Conservation (phyloP, 2,888 invertebrate genomes). For the Cephus spinipes region DNA sequence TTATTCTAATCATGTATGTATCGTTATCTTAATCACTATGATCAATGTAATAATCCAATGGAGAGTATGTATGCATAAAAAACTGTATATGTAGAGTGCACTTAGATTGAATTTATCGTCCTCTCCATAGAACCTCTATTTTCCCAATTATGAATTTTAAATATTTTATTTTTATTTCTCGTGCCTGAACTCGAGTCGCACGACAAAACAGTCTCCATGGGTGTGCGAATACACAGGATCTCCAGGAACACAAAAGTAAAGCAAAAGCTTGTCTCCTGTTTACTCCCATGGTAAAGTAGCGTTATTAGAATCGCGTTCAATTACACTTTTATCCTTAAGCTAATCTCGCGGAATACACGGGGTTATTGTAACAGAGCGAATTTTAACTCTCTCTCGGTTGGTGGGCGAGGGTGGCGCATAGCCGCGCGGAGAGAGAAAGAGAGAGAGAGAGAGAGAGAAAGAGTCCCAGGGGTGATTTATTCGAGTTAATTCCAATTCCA, state of each 20-base stretch:
- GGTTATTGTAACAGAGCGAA: conserved; percentile 55
- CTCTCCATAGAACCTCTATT: background rate
- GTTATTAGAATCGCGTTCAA: background rate
- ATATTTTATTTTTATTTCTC: background rate
- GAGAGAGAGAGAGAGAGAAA: conserved; percentile 42
- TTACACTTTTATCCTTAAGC: background rate
- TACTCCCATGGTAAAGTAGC: background rate
- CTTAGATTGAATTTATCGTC: background rate
- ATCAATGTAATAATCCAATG: no score
- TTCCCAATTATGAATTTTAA: background rate
- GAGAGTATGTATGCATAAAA: background rate
- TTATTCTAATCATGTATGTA: background rate
- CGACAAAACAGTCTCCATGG: background rate
- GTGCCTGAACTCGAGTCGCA: background rate
- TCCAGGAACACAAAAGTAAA: background rate
- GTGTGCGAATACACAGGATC: background rate
- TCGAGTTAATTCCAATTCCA: conserved; percentile 67
- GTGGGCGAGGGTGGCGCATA: conserved; percentile 10
- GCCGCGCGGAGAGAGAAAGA: conserved; percentile 45
- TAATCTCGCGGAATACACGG: conserved; percentile 29
- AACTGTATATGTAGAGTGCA: background rate
- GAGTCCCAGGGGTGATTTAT: conserved; percentile 61
- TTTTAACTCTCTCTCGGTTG: conserved; percentile 51
- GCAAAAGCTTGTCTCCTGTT: background rate
- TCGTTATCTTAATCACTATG: background rate